Base-by-base conservation (phyloP, 1,140 invertebrate species). In the Pseudomyrmex gracilis region DNA sequence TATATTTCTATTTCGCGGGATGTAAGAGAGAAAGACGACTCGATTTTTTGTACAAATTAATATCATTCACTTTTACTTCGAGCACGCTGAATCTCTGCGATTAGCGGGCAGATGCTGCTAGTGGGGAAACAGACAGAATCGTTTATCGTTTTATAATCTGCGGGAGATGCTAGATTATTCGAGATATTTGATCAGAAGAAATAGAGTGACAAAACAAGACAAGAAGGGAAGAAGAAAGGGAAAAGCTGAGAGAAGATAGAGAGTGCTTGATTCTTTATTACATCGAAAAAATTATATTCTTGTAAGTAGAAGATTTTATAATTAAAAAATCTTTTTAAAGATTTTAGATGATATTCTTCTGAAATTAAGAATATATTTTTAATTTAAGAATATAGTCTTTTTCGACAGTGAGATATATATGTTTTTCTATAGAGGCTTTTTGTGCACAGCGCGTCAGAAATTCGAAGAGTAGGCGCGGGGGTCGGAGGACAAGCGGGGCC, bases 201-300 rank as follows among this genome's bases (percentile, higher is more conserved):
- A 43, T n/a, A 22, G 45, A 34, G 17, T 8, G 55, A 15, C 20
- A 9, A 2, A 43, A 17, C 15, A 43, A 15, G 17, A n/a, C 22
- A 76, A 9, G 34, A 15, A 8, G 4, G 10, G 9, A 7, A 5
- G 9, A 13, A 7, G 17, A 34, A 53, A 8, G 34, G 68, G 45
- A 20, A 77, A 24, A 60, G 55, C 17, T 43, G 51, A 9, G 60
- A 13, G 73, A 82, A 66, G 60, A 76, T 67, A 63, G 77, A 60
- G 68, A 60, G 68, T 61, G 80, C 53, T 63, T 74, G 80, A 89
- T 83, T 87, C 87, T 82, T 80, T 89, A 87, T 90, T 90, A 90
- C n/a, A n/a, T n/a, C n/a, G n/a, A n/a, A n/a, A n/a, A n/a, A n/a
- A n/a, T n/a, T n/a, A n/a, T n/a, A n/a, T n/a, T n/a, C n/a, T n/a